Conservation (phyloP, 2,797 vertebrate genomes). For the Mustela erminea region DNA sequence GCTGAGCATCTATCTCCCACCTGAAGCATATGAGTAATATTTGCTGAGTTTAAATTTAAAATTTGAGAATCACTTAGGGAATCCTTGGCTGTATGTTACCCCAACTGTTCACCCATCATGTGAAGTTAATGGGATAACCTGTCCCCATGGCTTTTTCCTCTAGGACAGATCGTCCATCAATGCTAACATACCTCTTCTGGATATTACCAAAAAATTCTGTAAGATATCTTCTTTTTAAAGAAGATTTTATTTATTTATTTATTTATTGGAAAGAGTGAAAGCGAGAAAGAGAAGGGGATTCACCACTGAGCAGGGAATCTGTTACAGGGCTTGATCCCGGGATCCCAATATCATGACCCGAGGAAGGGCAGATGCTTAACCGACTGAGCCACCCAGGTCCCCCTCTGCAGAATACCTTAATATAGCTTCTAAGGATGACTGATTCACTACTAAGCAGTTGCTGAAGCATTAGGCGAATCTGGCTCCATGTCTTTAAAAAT, state of each 20-base stretch:
- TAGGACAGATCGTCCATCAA: neutral
- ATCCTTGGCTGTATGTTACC: neutral
- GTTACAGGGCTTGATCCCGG: too few relatives aligned
- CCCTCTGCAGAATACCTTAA: neutral
- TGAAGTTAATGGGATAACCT: neutral
- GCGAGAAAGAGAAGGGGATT: too few relatives aligned
- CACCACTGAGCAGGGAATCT: too few relatives aligned
- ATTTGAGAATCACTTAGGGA: neutral
- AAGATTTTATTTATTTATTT: too few relatives aligned
- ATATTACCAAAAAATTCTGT: neutral
- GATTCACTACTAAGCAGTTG: neutral
- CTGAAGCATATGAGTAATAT: neutral
- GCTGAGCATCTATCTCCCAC: neutral
- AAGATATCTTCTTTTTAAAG: neutral
- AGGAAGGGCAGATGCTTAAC: too few relatives aligned
- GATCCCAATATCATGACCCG: too few relatives aligned
- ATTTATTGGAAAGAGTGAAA: too few relatives aligned
- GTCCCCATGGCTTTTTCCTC: slow-evolving; percentile 43
- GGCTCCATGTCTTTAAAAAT: neutral
- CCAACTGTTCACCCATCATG: neutral
- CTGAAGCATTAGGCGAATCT: neutral
- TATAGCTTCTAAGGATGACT: neutral
- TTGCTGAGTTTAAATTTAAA: neutral
- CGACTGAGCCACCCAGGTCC: too few relatives aligned
- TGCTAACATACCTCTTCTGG: slow-evolving; percentile 21